Evolutionary conservation across 1,140 invertebrate species (phyloP).

Genomic region (Drosophila kepulauana): DNA sequence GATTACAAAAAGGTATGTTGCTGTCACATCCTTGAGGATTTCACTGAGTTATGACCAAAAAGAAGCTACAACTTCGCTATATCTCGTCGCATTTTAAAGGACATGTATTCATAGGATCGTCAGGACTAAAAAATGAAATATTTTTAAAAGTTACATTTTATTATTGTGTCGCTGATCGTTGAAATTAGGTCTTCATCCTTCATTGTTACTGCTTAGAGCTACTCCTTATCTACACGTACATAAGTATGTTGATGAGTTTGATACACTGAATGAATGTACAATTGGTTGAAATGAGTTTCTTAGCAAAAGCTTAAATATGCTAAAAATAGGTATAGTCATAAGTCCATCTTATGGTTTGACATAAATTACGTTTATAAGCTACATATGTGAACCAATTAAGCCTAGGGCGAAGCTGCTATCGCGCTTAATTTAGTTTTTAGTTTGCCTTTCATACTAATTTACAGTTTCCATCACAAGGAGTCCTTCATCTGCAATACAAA

Average conservation of each 20-base stretch:
- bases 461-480: background rate
- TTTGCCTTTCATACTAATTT: constrained; percentile 29
- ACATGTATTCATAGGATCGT: no score
- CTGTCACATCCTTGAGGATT: no score
- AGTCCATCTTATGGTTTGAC: constrained; percentile 60
- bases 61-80: no score
- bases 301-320: constrained; percentile 11
- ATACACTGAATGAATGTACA: constrained; percentile 48
- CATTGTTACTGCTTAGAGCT: constrained; percentile 47
- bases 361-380: constrained; percentile 43
- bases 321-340: constrained; percentile 21
- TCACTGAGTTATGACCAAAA: no score
- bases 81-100: no score
- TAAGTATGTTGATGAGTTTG: constrained; percentile 22
- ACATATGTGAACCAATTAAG: constrained; percentile 19
- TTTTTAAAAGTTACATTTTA: constrained; percentile 34
- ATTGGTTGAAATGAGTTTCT: constrained; percentile 18
- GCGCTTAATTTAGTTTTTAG: background rate
- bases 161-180: constrained; percentile 25
- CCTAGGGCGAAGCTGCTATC: background rate
- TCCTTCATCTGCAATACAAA: constrained; percentile 4
- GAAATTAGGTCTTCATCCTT: constrained; percentile 38
- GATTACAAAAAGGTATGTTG: no score
- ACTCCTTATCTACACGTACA: constrained; percentile 8
- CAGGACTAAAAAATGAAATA: background rate